These are phyloP conservation scores for Acridotheres tristis DNA, from an alignment of 2,797 vertebrate species.

Conservation along the genomic window DNA sequence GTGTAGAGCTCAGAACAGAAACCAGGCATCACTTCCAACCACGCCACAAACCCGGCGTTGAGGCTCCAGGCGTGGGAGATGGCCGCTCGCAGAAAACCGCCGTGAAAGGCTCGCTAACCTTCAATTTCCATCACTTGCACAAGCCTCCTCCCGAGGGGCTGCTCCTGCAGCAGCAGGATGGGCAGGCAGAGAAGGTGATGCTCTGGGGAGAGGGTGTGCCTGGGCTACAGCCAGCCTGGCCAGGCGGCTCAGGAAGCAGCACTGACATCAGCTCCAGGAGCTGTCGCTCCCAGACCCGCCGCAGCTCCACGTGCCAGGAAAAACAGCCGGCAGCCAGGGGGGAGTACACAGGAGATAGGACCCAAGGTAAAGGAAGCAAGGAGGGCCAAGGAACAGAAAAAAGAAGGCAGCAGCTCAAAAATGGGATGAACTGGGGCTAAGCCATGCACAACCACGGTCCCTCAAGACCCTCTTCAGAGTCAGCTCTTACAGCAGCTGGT, in stretches of 20 bases:
- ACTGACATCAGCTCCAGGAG: conserved; percentile 20
- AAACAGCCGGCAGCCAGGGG: not conserved
- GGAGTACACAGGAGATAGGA: not conserved
- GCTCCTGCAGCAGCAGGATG: not conserved
- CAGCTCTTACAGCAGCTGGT: not conserved
- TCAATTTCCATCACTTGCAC: not conserved
- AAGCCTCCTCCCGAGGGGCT: not conserved
- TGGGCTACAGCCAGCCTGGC: not conserved
- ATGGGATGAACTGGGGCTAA: not conserved
- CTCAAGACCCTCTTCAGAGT: fast-evolving
- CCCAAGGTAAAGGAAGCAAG: not conserved
- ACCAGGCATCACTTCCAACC: not conserved
- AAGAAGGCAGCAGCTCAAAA: not conserved
- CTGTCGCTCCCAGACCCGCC: not conserved
- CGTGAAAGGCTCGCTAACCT: not conserved
- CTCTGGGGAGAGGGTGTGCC: not conserved
- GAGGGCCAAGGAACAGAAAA: not conserved
- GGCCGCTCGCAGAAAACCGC: fast-evolving
- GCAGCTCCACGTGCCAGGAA: not conserved
- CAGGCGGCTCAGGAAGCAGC: not conserved
- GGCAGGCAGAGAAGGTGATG: not conserved
- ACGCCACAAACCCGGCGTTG: fast-evolving
- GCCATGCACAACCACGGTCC: fast-evolving
- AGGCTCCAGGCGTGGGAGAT: not conserved
- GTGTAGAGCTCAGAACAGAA: not conserved